Evolutionary conservation across 2,888 invertebrate genomes (phyloP), one percentile per base, ranked within the genome.

Genomic region (Nomada fucata): DNA sequence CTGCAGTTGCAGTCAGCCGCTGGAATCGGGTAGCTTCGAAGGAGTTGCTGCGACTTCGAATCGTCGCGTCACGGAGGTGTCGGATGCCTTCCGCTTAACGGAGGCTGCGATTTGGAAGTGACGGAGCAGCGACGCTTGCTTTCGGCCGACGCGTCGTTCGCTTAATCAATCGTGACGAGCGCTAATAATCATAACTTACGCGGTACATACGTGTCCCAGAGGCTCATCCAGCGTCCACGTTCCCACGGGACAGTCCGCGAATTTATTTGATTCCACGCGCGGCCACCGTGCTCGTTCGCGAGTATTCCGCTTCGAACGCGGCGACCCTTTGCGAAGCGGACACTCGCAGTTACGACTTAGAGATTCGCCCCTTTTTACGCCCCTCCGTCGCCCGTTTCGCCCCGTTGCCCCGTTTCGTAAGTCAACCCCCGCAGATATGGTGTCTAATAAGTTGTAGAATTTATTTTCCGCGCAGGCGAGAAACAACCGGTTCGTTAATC

Each of bases 181-280:
- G 53, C 80, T 71, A 84, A 84, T 84, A 77, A 83, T 84, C 84
- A 80, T 83, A 84, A 84, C 71, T 84, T 80, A 84, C 59, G 59
- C 50, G 18, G 71, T 44, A 74, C 74, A 83, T 29, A 29, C 0
- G 77, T 83, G 80, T 84, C 84, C 79, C 83, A 79, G 83, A 23
- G 83, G 74, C 50, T 60, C 59, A 57, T 65, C 71, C 71, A 26
- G 1, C 23, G 69, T 53, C n/a, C 44, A 23, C 60, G 67, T 67
- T 78, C 70, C 63, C 72, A 67, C 76, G 42, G 59, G 72, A 79
- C 78, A 20, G 52, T 26, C 61, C 60, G 55, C 70, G 70, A 75
- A 76, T 80, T 84, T 83, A 83, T 76, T 84, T 15, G 83, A 76
- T 73, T 76, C 73, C 76, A 72, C 44, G 53, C 42, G 44, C n/a